These are phyloP conservation scores for Lasioglossum morio DNA, from an alignment of 2,888 invertebrate genomes.

Conservation along the genomic window DNA sequence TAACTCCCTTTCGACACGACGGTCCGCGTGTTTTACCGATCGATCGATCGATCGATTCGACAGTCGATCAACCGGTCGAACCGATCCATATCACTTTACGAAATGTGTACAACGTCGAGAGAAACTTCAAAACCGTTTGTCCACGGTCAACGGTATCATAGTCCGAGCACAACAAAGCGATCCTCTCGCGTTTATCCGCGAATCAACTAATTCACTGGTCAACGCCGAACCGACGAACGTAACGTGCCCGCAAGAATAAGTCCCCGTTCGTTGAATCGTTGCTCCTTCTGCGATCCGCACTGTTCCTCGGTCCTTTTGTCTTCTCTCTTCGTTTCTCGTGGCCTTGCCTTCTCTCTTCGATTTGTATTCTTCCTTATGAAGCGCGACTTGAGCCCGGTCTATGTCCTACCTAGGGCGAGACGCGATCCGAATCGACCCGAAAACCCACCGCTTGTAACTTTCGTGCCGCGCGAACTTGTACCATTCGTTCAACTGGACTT, in stretches of 20 bases:
- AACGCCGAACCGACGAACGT: background rate
- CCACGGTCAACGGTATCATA: background rate
- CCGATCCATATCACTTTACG: slow-evolving; percentile 12
- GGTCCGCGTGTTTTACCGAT: background rate
- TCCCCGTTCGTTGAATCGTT: slow-evolving; percentile 9
- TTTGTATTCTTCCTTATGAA: background rate
- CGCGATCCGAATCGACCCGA: slow-evolving; percentile 18
- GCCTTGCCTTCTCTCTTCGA: slow-evolving; percentile 17
- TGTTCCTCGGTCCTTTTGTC: background rate
- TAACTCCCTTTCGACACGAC: background rate
- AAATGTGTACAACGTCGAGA: background rate
- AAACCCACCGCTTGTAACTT: slow-evolving; percentile 32
- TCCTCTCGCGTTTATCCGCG: background rate
- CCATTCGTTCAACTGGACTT: slow-evolving; percentile 82
- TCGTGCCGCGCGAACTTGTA: slow-evolving; percentile 81
- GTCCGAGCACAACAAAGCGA: too few species aligned
- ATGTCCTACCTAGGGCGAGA: slow-evolving; percentile 11
- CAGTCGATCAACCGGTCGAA: slow-evolving; percentile 7
- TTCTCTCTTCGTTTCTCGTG: background rate
- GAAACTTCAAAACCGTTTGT: background rate
- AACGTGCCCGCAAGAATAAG: background rate
- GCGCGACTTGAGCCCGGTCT: background rate
- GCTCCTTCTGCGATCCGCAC: background rate
- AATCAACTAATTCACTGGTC: background rate
- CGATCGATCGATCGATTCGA: slow-evolving; percentile 12